phyloP scores from a whole-genome alignment of 2,888 invertebrate species.

The Drosophila koepferae region DNA sequence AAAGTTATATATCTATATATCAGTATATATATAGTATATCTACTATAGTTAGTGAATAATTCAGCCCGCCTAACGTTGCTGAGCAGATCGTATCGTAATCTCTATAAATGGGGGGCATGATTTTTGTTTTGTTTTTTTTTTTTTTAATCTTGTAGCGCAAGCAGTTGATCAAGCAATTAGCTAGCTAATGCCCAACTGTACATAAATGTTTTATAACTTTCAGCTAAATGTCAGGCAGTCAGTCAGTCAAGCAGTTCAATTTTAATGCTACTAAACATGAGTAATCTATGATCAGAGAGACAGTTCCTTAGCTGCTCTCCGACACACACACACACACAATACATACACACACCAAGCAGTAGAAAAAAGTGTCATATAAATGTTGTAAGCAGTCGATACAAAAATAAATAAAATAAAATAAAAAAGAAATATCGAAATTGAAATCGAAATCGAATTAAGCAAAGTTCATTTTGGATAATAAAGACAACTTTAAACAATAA shows the following conservation, averaged over 20 bases:
- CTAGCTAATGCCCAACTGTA: conserved; percentile 35
- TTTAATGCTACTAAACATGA: conserved; percentile 17
- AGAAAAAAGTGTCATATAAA: conserved; percentile 51
- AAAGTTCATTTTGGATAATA: conserved; percentile 72
- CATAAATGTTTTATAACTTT: conserved; percentile 19
- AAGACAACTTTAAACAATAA: conserved; percentile 59
- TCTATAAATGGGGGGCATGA: conserved; percentile 4
- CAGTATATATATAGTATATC: conserved; percentile 11
- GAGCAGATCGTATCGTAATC: conserved; percentile 47
- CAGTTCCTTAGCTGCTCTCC: conserved; percentile 6
- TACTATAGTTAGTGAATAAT: conserved; percentile 70
- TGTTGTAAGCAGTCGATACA: conserved; percentile 60
- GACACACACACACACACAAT: conserved; percentile 17
- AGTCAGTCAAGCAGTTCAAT: conserved; percentile 1
- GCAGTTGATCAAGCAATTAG: conserved; percentile 29
- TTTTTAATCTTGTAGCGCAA: conserved; percentile 13
- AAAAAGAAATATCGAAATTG: neutral
- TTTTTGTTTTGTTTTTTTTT: conserved; percentile 16
- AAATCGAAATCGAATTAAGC: conserved; percentile 41
- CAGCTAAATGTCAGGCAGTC: conserved; percentile 16
- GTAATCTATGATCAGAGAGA: conserved; percentile 5
- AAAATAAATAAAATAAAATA: conserved; percentile 3
- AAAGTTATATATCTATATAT: conserved; percentile 26
- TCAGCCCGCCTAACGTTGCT: conserved; percentile 74
- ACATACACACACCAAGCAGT: conserved; percentile 19